Conservation (phyloP, 2,888 invertebrate genomes). For the Dasypolia templi region DNA sequence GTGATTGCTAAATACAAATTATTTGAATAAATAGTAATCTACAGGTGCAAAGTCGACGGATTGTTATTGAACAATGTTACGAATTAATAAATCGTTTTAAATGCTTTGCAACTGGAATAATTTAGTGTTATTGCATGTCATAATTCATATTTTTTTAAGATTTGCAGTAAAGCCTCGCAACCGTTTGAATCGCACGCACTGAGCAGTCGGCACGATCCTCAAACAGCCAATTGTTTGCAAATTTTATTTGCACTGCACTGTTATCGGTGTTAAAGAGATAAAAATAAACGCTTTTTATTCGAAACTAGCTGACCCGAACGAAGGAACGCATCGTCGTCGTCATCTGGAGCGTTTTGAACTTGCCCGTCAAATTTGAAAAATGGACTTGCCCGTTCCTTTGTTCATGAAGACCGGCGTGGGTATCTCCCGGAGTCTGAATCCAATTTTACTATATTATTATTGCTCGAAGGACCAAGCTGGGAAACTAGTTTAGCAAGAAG, state of each 20-base stretch:
- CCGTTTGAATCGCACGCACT: constrained; percentile 78
- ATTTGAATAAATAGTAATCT: neutral
- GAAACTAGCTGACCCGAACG: too few species aligned
- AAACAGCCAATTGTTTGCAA: constrained; percentile 79
- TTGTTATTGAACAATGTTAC: neutral
- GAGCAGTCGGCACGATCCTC: constrained; percentile 79
- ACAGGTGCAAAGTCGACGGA: neutral
- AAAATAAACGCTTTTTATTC: constrained; percentile 59
- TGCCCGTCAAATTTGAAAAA: too few species aligned
- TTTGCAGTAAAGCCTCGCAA: constrained; percentile 75
- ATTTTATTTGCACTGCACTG: constrained; percentile 72
- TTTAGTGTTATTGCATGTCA: constrained; percentile 41
- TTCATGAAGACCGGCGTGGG: too few species aligned
- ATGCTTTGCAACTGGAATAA: constrained; percentile 21
- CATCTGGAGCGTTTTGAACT: too few species aligned
- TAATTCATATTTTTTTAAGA: constrained; percentile 71
- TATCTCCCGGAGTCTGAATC: too few species aligned
- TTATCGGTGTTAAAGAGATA: constrained; percentile 62
- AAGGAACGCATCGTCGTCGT: too few species aligned
- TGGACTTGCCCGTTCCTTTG: too few species aligned
- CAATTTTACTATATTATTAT: too few species aligned
- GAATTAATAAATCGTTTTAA: constrained; percentile 8
- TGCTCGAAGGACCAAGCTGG: too few species aligned
- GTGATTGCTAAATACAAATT: neutral
- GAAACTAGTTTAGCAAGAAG: too few species aligned